Evolutionary conservation across 2,113 vertebrate genomes (phyloP), one percentile per base, ranked within the genome.

Genomic region (Xiphophorus hellerii): DNA sequence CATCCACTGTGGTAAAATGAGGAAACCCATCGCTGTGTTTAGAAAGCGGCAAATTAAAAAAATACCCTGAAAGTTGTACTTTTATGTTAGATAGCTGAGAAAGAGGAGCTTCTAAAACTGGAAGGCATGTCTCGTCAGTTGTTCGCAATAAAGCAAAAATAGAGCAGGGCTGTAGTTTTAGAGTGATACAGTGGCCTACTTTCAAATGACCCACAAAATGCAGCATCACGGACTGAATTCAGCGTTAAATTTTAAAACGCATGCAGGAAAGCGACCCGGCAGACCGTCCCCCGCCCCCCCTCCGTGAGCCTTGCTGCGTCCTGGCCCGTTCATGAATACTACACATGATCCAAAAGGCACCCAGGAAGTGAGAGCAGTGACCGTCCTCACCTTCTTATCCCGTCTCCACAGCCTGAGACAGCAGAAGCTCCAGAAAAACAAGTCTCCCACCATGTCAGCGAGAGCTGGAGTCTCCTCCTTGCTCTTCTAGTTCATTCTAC

Each of bases 361-460:
- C 76, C 66, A 42, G 69, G 22, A 62, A 67, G 58, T 62, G 54
- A 20, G 44, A 20, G 17, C 17, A 62, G 62, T 0, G 42, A 74
- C 51, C 62, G 66, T 39, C 78, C 94, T 94, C 86, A 95, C 94
- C 94, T 95, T 94, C 90, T 94, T 94, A 3, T 95, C 93, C 71
- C 86, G 90, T 58, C 81, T 94, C 94, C 94, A 95, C 77, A 93
- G 89, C 89, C 83, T 92, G 37, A 95, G 93, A 91, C 94, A 95
- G 92, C 94, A 95, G 80, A 94, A 94, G 80, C 93, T 91, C 94
- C 94, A 95, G 86, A 91, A 88, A 85, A 95, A 93, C 73, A 95
- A 51, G 65, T 95, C 94, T 71, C 93, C 91, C 85, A 95, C 85
- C 94, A 95, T 95, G 91, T 85, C 93, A 86, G 75, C 86, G 30